Evolutionary conservation across 1,140 invertebrate species (phyloP), one percentile per base, ranked within the genome.

Genomic region (Solenopsis invicta): DNA sequence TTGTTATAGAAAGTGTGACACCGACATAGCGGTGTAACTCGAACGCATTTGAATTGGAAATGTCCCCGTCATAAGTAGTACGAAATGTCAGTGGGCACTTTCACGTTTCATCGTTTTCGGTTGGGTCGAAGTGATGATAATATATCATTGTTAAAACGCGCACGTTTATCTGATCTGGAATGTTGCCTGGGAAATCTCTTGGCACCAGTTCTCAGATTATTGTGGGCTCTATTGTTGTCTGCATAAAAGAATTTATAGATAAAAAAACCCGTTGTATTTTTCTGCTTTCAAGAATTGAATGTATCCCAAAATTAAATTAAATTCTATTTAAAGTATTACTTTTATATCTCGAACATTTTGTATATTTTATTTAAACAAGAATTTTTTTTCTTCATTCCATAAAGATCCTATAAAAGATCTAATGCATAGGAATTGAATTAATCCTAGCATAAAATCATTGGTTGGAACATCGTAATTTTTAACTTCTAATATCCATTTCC

Each of bases 1-100:
- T 80, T 37, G 61, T 84, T 85, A 61, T 87, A 87, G 86, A 87
- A 87, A 87, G 86, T 87, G 37, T 87, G 80, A 80, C 85, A 52
- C 81, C 81, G 85, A 86, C 85, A 67, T 74, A 13, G 41, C 77
- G 37, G 56, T 87, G 34, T 84, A 87, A 87, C 66, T 59, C 78
- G 78, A 85, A 87, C 71, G 18, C 82, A 87, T 87, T 87, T 87
- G 86, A 87, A 87, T 87, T 87, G 67, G 50, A 85, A 85, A 87
- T 87, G 16, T 64, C 37, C 12, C 29, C 37, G 41, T 54, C 50
- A 45, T 72, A 81, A 86, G 62, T 81, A 81, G 85, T 66, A 81
- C 62, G 69, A 61, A 84, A 87, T 87, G 56, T 75, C 34, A 21
- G 24, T 13, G 66, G 69, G 21, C 61, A 87, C 69, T 87, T 87